Evolutionary conservation across 1,140 invertebrate genomes (phyloP), one percentile per base, ranked within the genome.

Genomic region (Drosophila pandora): DNA sequence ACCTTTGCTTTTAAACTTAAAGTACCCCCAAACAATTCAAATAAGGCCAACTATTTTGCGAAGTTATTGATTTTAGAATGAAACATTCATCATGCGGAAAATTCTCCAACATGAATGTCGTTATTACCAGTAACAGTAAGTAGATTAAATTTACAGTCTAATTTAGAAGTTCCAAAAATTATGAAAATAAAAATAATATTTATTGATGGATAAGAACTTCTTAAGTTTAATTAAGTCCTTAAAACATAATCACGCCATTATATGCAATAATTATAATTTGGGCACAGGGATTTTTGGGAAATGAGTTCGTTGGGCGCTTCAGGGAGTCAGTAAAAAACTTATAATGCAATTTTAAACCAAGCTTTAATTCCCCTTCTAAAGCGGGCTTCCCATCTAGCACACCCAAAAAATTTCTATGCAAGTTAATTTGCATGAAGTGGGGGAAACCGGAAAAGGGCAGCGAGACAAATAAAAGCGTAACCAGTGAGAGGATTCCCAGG

Each of bases 351-450:
- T 13, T n/a, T 28, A 10, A 22, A 30, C 30, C 25, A 21, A 30
- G 59, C 47, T 22, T 64, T 34, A 41, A 62, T 34, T 67, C 28
- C 47, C 23, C n/a, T 52, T 8, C 47, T 9, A 43, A 39, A 25
- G 43, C 48, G 22, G 63, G 63, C 34, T 57, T 49, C 32, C 37
- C 34, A 23, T 22, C 12, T 43, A 28, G 37, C 54, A 55, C 43
- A 71, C 23, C 62, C 43, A 64, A 73, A 62, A 87, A 85, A 87
- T 88, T 76, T 88, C 79, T 74, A 70, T 47, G 59, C 75, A 88
- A 88, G 79, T 83, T 88, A 88, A 88, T 88, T 88, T 83, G 75
- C 79, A 85, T 85, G 79, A 81, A 82, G 78, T 81, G 82, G 48
- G 63, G 58, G 70, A 70, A 75, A 58, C 60, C 62, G 61, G 61